Conservation (phyloP, 1,140 invertebrate species). For the Meteorus sp. region DNA sequence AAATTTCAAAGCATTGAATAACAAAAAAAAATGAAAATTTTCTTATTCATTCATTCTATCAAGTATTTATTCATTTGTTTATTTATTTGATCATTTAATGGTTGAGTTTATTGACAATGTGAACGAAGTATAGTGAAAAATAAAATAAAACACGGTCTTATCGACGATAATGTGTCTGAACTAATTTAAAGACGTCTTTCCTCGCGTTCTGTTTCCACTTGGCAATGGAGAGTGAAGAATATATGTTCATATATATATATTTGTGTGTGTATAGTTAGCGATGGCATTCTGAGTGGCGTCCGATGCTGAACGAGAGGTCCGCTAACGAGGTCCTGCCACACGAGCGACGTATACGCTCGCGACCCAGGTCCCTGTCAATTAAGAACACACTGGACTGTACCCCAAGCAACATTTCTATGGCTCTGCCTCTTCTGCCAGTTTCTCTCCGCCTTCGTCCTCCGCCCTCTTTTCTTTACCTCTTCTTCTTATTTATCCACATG, state of each 20-base stretch:
- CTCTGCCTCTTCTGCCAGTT: conserved; percentile 12
- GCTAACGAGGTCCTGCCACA: conserved; percentile 58
- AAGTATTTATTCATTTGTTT: too few species aligned
- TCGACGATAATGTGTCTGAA: conserved; percentile 55
- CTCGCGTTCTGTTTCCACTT: conserved; percentile 24
- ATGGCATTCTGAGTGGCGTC: conserved; percentile 53
- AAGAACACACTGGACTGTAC: conserved; percentile 56
- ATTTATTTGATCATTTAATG: too few species aligned
- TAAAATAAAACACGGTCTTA: conserved; percentile 42
- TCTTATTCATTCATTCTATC: too few species aligned
- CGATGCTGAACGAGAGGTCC: conserved; percentile 35
- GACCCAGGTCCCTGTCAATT: conserved; percentile 57
- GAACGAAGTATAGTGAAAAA: too few species aligned
- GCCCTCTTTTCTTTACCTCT: conserved; percentile 31
- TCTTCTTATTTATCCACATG: conserved; percentile 27
- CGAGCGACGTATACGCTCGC: conserved; percentile 36
- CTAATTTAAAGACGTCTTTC: conserved; percentile 56
- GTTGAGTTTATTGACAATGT: too few species aligned
- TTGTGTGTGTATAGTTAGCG: neutral
- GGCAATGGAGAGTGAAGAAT: neutral
- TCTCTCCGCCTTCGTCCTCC: conserved; percentile 19
- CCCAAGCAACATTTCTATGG: conserved; percentile 53
- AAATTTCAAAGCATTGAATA: too few species aligned
- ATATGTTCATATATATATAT: neutral
- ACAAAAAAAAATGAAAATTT: too few species aligned